Evolutionary conservation across 2,113 vertebrate species (phyloP).

Genomic region (Triplophysa dalaica): DNA sequence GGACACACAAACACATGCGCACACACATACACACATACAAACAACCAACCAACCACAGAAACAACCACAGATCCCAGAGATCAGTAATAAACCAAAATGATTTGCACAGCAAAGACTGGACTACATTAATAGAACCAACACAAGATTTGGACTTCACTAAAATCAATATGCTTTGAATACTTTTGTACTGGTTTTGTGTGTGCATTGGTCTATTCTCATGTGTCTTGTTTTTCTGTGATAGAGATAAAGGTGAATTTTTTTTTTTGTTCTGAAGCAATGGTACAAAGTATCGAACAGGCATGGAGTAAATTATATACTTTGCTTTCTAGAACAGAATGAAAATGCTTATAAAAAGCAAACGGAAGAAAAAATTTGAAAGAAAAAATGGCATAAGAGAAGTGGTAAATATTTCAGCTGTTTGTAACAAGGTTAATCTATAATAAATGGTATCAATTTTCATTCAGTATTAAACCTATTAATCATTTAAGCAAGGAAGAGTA

Average conservation of each 20-base stretch:
- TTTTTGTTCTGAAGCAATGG: no score
- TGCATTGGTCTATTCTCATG: no score
- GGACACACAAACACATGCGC: slow-evolving; percentile 55
- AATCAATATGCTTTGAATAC: no score
- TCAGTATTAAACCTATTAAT: slow-evolving; percentile 37
- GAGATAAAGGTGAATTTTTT: no score
- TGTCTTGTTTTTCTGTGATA: no score
- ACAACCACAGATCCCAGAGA: slow-evolving; percentile 37
- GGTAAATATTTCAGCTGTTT: slow-evolving; percentile 34
- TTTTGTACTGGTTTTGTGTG: no score
- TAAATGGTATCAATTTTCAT: slow-evolving; percentile 44
- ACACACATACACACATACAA: slow-evolving; percentile 32
- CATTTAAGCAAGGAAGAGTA: slow-evolving; percentile 17
- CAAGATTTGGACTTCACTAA: no score
- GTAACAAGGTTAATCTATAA: slow-evolving; percentile 36
- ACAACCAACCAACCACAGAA: neutral
- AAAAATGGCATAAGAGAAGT: no score
- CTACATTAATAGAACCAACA: no score
- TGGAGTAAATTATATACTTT: neutral
- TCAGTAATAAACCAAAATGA: slow-evolving; percentile 15
- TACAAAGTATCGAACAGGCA: no score
- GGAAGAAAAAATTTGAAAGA: neutral
- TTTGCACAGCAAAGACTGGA: neutral
- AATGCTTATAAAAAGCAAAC: neutral
- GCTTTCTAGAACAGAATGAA: neutral